Base-by-base conservation (phyloP, 2,797 vertebrate species). In the Acanthornis magna region DNA sequence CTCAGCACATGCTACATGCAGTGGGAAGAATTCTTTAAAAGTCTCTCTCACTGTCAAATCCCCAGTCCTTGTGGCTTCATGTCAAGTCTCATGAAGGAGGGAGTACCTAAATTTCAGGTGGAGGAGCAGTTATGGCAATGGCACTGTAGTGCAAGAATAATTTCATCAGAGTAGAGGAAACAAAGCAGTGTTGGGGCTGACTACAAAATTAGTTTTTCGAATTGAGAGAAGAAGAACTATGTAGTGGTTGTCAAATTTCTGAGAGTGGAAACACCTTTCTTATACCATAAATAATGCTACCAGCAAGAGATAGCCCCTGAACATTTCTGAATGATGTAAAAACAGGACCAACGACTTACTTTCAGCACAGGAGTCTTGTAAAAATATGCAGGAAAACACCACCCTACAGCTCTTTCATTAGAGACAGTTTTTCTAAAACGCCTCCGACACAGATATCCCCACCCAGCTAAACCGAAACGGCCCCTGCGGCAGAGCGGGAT, bases 371-470 rank as follows among this genome's bases (percentile, higher is more conserved):
- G 58, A 79, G 22, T 75, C 72, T 86, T 51, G 22, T 38, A 81
- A 80, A 93, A 92, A 85, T 53, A n/a, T 17, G 55, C 36, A 83
- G 75, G 71, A 90, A 85, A 93, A 61, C 4, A 9, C 65, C 45
- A 88, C 53, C 62, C 61, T 30, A 29, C 71, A n/a, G 48, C 47
- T 67, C 30, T 80, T 93, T 88, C 43, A 86, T 93, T 83, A 91
- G 90, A 95, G 45, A 30, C 12, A 65, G 43, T 57, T 97, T 95
- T 96, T 72, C 72, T 83, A 27, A 94, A 94, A 86, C 74, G 50
- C 32, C 60, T 84, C 27, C 3, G 8, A 48, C 29, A 38, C 43
- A 83, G 58, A 62, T 88, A 87, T 45, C n/a, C 42, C 74, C 47
- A 67, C 54, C 40, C 84, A 26, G 27, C 25, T 86, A 86, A 86